These are phyloP conservation scores for Tubulanus polymorphus DNA, from an alignment of 2,888 invertebrate genomes.

Conservation along the genomic window DNA sequence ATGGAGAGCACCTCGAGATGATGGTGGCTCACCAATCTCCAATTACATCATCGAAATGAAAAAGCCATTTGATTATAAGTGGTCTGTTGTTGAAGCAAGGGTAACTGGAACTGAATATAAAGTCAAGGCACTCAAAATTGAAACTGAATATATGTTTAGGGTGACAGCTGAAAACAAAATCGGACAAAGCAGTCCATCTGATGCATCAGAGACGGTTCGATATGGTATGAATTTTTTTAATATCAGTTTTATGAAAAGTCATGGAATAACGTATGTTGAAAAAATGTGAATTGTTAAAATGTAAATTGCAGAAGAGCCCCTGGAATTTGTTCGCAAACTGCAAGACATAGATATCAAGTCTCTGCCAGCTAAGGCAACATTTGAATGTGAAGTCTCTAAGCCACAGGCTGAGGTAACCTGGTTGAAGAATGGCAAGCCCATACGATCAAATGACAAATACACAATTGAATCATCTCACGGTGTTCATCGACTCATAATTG, in stretches of 20 bases:
- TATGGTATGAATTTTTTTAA: background rate
- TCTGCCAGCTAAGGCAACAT: conserved; percentile 36
- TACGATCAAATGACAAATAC: conserved; percentile 59
- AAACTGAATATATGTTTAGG: conserved; percentile 85
- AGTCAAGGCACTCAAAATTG: conserved; percentile 67
- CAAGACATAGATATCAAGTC: conserved; percentile 40
- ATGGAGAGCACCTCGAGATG: conserved; percentile 83
- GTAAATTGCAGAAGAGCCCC: conserved; percentile 37
- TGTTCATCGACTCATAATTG: conserved; percentile 39
- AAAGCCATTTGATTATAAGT: conserved; percentile 56
- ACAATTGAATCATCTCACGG: conserved; percentile 38
- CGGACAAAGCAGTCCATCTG: conserved; percentile 69
- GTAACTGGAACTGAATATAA: conserved; percentile 26
- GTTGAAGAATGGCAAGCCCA: conserved; percentile 86
- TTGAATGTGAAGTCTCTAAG: conserved; percentile 79
- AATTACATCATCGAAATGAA: conserved; percentile 44
- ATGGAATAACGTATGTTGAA: background rate
- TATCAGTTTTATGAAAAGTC: background rate
- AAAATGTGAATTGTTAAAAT: background rate
- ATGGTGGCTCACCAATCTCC: conserved; percentile 67
- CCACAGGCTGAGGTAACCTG: conserved; percentile 57
- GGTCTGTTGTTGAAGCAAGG: conserved; percentile 28
- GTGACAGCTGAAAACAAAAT: conserved; percentile 79
- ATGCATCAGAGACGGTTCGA: conserved; percentile 4
- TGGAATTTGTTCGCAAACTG: conserved; percentile 41